Evolutionary conservation across 2,888 invertebrate species (phyloP).

Genomic region (Pachliopta kotzebuea): DNA sequence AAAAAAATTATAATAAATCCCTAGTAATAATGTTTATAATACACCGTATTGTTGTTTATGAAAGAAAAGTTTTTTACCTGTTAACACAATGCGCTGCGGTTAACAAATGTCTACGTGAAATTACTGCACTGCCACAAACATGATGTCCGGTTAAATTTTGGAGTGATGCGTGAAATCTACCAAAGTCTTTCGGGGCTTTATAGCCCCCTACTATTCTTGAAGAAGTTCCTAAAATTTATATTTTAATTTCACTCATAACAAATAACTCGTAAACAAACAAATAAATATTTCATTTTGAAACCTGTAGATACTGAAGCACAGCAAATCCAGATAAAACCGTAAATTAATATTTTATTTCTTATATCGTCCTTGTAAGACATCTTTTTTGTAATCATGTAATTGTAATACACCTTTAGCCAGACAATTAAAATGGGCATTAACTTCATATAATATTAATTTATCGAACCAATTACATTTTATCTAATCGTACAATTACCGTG

Average conservation of each 20-base stretch:
- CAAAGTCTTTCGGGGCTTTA: conserved; percentile 52
- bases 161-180: conserved; percentile 62
- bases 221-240: conserved; percentile 30
- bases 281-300: conserved; percentile 3
- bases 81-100: conserved; percentile 71
- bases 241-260: conserved; percentile 10
- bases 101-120: conserved; percentile 55
- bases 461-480: conserved; percentile 22
- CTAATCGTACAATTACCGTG: conserved; percentile 24
- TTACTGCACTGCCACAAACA: conserved; percentile 66
- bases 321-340: conserved; percentile 18
- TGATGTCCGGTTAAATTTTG: conserved; percentile 63
- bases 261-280: neutral
- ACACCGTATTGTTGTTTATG: neutral
- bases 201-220: conserved; percentile 56
- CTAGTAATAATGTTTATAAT: neutral
- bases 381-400: conserved; percentile 2
- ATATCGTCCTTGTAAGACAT: conserved; percentile 16
- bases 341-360: conserved; percentile 17
- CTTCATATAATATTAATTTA: conserved; percentile 3
- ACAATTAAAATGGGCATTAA: neutral
- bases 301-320: conserved; percentile 18
- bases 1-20: too few relatives aligned
- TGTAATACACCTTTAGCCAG: neutral
- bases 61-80: conserved; percentile 42